phyloP scores from a whole-genome alignment of 2,797 vertebrate species.

The Poecilia picta region DNA sequence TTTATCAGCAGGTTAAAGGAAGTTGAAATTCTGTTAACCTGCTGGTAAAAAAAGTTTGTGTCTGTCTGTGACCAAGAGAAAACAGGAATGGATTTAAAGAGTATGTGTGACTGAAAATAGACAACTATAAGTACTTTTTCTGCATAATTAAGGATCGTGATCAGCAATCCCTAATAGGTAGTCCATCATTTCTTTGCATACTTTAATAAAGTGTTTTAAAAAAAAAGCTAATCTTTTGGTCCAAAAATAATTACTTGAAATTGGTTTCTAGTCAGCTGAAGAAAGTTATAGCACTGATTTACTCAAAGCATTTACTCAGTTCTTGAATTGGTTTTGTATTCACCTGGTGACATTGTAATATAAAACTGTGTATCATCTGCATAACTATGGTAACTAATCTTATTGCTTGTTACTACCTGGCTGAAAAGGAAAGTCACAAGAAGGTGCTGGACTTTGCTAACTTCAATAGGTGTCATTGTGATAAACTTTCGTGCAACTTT shows the following conservation, averaged over 20 bases:
- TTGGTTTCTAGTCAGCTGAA: not conserved
- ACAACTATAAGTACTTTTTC: slow-evolving; percentile 41
- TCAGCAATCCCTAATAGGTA: slow-evolving; percentile 29
- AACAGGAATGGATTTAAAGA: slow-evolving; percentile 16
- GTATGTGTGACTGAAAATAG: slow-evolving; percentile 16
- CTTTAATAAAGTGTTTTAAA: slow-evolving; percentile 9
- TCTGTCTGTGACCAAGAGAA: not conserved
- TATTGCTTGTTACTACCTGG: not conserved
- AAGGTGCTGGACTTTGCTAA: not conserved
- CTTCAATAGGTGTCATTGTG: not conserved
- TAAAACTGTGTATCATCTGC: no score
- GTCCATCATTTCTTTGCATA: slow-evolving; percentile 19
- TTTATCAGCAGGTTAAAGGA: slow-evolving; percentile 51
- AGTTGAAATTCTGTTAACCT: slow-evolving; percentile 18
- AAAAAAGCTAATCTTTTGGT: not conserved
- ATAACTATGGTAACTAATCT: no score
- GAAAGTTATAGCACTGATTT: not conserved
- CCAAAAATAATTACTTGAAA: not conserved
- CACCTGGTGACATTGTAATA: not conserved
- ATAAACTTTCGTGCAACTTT: not conserved
- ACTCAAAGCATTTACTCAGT: not conserved
- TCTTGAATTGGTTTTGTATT: not conserved
- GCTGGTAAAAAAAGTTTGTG: slow-evolving; percentile 23
- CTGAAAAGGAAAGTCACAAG: not conserved
- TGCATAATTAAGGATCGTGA: slow-evolving; percentile 14